Evolutionary conservation across 1,140 invertebrate species (phyloP), one percentile per base, ranked within the genome.

Genomic region (Galleria mellonella): DNA sequence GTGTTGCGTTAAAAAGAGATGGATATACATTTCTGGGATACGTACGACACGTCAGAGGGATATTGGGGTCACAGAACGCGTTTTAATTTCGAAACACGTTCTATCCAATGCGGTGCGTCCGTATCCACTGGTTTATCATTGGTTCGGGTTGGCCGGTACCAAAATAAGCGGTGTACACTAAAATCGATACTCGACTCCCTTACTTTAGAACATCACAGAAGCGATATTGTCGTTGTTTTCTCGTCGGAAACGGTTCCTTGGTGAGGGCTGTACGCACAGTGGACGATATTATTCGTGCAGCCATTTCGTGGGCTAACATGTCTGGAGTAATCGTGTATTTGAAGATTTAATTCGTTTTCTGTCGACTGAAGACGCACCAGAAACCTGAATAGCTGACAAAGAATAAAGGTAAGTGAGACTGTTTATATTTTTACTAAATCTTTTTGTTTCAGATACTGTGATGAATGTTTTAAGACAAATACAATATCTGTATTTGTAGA

Each of bases 71-170:
- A 83, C 63, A 57, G 68, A 71, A 77, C 76, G 75, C 72, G 75
- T 84, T 84, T 82, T 72, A 82, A 84, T 84, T 79, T 81, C 75
- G 72, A 81, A 81, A 72, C 72, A 69, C 66, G 73, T 78, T 53
- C 65, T 62, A 60, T 79, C 81, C 81, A 84, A 84, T 84, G 62
- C 73, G 62, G 65, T 71, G 63, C 77, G 69, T 64, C 63, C 62
- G 54, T 67, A 55, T 61, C 55, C 64, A 62, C 58, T 62, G 47
- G 43, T 58, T 54, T 69, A 62, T 66, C 64, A 84, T 84, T 84
- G 81, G 81, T 71, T 76, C 61, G 53, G 41, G 41, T 14, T 40
- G 40, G 51, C 63, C 55, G 38, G 62, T 81, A 82, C 81, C 62
- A 78, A 39, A 59, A 60, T 51, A 32, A 13, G 31, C 13, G 9